Percentiles rank a stretch among this genome's conserved stretches.
Conservation (phyloP, 2,888 invertebrate genomes). For the Arctia plantaginis region DNA sequence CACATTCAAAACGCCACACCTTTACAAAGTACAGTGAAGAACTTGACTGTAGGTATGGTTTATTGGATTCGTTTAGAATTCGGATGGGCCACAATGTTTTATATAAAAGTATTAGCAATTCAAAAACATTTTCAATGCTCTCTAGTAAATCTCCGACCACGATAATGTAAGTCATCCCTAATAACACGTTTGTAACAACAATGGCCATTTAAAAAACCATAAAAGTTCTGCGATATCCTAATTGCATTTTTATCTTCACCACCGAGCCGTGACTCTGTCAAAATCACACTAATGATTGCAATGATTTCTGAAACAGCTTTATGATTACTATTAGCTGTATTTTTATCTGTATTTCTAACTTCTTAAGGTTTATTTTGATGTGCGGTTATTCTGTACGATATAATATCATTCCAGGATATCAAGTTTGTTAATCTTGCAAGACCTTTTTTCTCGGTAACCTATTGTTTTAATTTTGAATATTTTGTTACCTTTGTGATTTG, state of each 20-base stretch:
- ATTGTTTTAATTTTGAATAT: constrained; percentile 21
- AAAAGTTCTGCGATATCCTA: constrained; percentile 68
- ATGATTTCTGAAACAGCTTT: constrained; percentile 53
- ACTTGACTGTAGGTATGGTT: too few species aligned
- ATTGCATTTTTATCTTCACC: constrained; percentile 70
- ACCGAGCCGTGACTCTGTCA: constrained; percentile 72
- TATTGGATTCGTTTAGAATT: too few species aligned
- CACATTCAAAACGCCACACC: too few species aligned
- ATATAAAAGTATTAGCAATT: background rate
- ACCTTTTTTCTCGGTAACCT: constrained; percentile 42
- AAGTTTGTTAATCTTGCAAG: constrained; percentile 32
- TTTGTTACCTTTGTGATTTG: background rate
- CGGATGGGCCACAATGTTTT: too few species aligned
- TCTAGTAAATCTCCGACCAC: constrained; percentile 25
- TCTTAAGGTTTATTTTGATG: background rate
- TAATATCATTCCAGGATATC: constrained; percentile 47
- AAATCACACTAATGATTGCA: constrained; percentile 73
- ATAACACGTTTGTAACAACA: constrained; percentile 59
- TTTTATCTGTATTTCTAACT: background rate
- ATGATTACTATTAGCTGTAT: constrained; percentile 8
- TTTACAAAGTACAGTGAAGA: too few species aligned
- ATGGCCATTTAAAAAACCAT: constrained; percentile 72
- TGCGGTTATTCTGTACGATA: background rate
- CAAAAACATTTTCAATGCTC: background rate
- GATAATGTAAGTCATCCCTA: constrained; percentile 36